A percentile compares a stretch with the other conserved stretches of the same genome.
These are phyloP conservation scores for Megaceryle torquata DNA, from an alignment of 2,113 vertebrate genomes.

Conservation along the genomic window DNA sequence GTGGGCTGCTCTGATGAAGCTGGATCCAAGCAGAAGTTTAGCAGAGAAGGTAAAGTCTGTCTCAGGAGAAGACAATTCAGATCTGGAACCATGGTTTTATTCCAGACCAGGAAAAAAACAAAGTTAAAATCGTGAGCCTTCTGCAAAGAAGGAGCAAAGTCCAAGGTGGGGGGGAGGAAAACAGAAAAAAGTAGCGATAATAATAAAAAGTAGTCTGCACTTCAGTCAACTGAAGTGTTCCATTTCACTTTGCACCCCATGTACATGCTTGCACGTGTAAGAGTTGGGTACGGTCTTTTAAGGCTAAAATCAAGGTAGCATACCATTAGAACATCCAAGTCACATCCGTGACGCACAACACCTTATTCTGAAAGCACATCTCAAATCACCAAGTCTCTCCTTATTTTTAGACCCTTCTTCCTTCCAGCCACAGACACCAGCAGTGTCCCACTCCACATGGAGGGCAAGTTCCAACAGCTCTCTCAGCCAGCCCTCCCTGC, in stretches of 20 bases:
- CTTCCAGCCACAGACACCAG: background rate
- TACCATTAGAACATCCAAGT: background rate
- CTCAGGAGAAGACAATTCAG: background rate
- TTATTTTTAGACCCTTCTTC: background rate
- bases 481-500: background rate
- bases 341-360: accelerated
- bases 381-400: background rate
- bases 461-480: background rate
- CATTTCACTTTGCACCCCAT: background rate
- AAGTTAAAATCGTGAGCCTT: background rate
- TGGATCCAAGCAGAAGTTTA: background rate
- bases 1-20: background rate
- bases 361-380: background rate
- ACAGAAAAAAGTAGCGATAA: background rate
- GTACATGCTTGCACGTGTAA: accelerated
- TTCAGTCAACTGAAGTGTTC: background rate
- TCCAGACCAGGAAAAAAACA: background rate
- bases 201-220: background rate
- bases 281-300: background rate
- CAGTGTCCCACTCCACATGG: background rate
- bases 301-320: background rate
- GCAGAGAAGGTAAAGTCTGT: background rate
- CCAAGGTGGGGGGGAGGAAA: no score
- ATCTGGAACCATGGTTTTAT: background rate
- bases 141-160: background rate